phyloP scores from a whole-genome alignment of 2,888 invertebrate species.

The Scrobipalpa costella region DNA sequence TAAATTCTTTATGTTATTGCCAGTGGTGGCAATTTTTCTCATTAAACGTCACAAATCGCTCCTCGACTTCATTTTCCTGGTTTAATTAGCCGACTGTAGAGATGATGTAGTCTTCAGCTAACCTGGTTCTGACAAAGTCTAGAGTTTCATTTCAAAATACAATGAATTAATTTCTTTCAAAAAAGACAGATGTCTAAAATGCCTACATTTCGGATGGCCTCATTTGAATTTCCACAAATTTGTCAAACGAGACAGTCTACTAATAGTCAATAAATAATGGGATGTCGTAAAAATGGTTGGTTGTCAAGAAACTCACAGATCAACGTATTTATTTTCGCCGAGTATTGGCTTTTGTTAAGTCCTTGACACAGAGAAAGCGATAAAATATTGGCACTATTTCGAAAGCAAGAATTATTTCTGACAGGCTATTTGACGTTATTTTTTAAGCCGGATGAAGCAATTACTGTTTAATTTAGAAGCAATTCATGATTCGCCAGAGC shows the following conservation, averaged over 20 bases:
- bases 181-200: background rate
- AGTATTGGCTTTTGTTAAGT: background rate
- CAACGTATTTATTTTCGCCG: too few species aligned
- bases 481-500: background rate
- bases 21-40: constrained; percentile 11
- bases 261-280: background rate
- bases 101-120: background rate
- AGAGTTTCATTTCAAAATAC: constrained; percentile 6
- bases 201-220: background rate
- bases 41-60: constrained; percentile 14
- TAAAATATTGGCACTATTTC: background rate
- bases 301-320: background rate
- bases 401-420: too few species aligned
- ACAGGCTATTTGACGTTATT: background rate
- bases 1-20: constrained; percentile 22
- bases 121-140: constrained; percentile 4
- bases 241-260: background rate
- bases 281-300: background rate
- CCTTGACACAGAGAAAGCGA: constrained; percentile 6
- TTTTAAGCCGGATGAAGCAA: background rate
- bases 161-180: background rate
- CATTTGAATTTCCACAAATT: background rate
- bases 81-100: constrained; percentile 12
- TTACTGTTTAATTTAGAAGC: background rate
- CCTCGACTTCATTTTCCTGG: constrained; percentile 5